phyloP scores from a whole-genome alignment of 2,888 invertebrate genomes.

The Oxystoma pomonae region DNA sequence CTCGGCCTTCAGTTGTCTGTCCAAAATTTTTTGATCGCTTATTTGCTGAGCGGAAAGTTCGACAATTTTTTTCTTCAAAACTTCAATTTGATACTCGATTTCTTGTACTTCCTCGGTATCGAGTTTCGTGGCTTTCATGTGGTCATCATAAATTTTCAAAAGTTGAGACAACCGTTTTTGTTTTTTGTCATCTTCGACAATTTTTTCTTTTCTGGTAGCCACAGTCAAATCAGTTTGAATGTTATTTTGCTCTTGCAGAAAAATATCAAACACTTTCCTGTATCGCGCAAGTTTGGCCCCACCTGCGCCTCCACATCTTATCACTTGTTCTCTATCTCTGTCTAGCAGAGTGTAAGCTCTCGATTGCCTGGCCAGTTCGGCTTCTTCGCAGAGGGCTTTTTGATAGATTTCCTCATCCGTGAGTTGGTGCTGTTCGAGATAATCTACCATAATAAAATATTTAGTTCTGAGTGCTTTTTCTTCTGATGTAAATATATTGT shows the following conservation, averaged over 20 bases:
- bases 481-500: no score
- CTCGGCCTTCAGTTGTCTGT: slow-evolving; percentile 51
- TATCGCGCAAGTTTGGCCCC: slow-evolving; percentile 61
- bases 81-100: slow-evolving; percentile 50
- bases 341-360: slow-evolving; percentile 65
- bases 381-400: slow-evolving; percentile 70
- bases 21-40: slow-evolving; percentile 49
- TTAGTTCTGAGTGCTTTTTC: no score
- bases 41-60: slow-evolving; percentile 32
- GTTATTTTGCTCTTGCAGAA: slow-evolving; percentile 61
- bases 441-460: no score
- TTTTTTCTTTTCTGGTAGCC: slow-evolving; percentile 55
- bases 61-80: slow-evolving; percentile 30
- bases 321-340: slow-evolving; percentile 65
- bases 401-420: slow-evolving; percentile 57
- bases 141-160: slow-evolving; percentile 55
- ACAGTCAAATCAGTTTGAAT: slow-evolving; percentile 60
- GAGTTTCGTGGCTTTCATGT: slow-evolving; percentile 39
- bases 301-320: slow-evolving; percentile 45
- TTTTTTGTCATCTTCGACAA: slow-evolving; percentile 52
- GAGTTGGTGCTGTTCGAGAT: slow-evolving; percentile 23
- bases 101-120: slow-evolving; percentile 47
- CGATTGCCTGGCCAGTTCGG: slow-evolving; percentile 73
- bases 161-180: slow-evolving; percentile 53
- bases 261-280: slow-evolving; percentile 56